Evolutionary conservation across 2,113 vertebrate species (phyloP).

Genomic region (Python bivittatus): DNA sequence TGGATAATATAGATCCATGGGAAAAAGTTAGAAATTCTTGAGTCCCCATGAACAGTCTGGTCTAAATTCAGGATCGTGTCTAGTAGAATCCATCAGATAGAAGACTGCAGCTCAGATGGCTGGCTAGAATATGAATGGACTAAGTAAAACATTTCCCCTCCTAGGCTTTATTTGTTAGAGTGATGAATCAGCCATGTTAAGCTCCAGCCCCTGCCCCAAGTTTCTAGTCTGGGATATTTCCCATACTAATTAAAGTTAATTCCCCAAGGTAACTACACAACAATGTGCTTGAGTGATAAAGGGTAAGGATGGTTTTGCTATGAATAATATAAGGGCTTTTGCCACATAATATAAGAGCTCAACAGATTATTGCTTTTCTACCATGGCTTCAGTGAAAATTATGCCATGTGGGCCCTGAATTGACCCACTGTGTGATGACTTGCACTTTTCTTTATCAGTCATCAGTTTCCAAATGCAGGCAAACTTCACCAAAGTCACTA

Average conservation of each 20-base stretch:
- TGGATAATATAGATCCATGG: background rate
- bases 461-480: background rate
- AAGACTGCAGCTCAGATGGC: background rate
- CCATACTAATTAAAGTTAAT: background rate
- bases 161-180: background rate
- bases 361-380: background rate
- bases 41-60: background rate
- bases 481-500: background rate
- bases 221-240: background rate
- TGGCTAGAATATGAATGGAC: background rate
- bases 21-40: background rate
- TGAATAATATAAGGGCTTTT: no score
- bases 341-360: background rate
- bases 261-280: background rate
- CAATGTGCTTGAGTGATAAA: no score
- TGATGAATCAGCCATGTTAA: background rate
- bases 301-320: background rate
- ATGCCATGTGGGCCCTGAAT: background rate
- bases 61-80: background rate
- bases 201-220: background rate
- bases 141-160: background rate
- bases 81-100: background rate
- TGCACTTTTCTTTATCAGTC: background rate
- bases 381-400: background rate
- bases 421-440: background rate